phyloP scores from a whole-genome alignment of 2,888 invertebrate species.

The Alcis repandata region DNA sequence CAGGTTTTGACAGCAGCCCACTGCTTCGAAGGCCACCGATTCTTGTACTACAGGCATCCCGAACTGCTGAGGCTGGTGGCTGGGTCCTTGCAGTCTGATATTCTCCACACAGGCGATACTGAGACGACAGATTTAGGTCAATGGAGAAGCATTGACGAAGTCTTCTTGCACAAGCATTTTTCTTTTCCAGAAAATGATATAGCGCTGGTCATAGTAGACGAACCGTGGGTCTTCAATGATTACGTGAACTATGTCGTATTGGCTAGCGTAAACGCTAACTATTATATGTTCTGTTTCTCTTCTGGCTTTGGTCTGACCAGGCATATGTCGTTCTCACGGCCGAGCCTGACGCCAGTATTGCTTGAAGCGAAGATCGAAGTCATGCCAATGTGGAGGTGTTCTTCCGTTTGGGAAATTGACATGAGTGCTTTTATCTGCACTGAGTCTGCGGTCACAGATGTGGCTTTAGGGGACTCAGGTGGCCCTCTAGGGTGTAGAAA shows the following conservation, averaged over 20 bases:
- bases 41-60: slow-evolving; percentile 54
- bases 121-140: slow-evolving; percentile 50
- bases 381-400: slow-evolving; percentile 58
- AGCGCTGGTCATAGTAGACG: slow-evolving; percentile 56
- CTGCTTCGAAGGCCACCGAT: slow-evolving; percentile 69
- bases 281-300: slow-evolving; percentile 54
- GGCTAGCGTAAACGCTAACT: slow-evolving; percentile 54
- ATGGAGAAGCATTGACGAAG: slow-evolving; percentile 50
- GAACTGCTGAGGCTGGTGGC: slow-evolving; percentile 60
- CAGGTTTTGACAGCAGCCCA: slow-evolving; percentile 72
- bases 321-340: slow-evolving; percentile 6
- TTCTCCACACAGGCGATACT: slow-evolving; percentile 53
- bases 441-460: slow-evolving; percentile 57
- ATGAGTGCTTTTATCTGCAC: slow-evolving; percentile 66
- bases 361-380: slow-evolving; percentile 58
- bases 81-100: slow-evolving; percentile 56
- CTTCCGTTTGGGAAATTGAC: slow-evolving; percentile 66
- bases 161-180: slow-evolving; percentile 51
- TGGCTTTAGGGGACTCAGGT: slow-evolving; percentile 70
- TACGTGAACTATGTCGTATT: slow-evolving; percentile 53
- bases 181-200: slow-evolving; percentile 63
- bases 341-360: slow-evolving; percentile 52
- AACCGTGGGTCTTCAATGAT: slow-evolving; percentile 52
- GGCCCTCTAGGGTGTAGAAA: slow-evolving; percentile 67
- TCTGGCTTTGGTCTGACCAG: slow-evolving; percentile 65